Evolutionary conservation across 1,140 invertebrate genomes (phyloP).

Genomic region (Sitodiplosis mosellana): DNA sequence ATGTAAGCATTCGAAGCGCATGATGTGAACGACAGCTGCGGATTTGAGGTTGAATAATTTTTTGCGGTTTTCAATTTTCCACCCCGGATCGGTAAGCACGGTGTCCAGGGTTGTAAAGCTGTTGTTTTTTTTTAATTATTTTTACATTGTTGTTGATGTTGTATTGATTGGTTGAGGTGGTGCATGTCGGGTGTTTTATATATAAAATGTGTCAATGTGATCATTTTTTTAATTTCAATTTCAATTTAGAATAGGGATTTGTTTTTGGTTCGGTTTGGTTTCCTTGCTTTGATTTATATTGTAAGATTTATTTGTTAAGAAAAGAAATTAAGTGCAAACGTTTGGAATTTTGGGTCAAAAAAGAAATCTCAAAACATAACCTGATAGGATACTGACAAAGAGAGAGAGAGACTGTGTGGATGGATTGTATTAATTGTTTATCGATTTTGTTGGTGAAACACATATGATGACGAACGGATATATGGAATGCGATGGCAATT

Average conservation of each 20-base stretch:
- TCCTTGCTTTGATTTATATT: background rate
- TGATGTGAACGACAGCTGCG: constrained; percentile 20
- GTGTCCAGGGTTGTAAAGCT: constrained; percentile 25
- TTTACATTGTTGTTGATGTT: background rate
- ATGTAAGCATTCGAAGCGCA: constrained; percentile 7
- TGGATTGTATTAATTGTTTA: too few relatives aligned
- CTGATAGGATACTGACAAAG: too few relatives aligned
- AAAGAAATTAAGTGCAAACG: too few relatives aligned
- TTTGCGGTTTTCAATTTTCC: constrained; percentile 25
- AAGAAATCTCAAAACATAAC: too few relatives aligned
- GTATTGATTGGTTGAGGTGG: background rate
- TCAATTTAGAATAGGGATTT: background rate
- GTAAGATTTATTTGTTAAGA: background rate
- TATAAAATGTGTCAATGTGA: background rate
- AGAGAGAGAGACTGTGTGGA: too few relatives aligned
- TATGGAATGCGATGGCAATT: too few relatives aligned
- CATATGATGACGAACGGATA: too few relatives aligned
- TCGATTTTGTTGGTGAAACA: too few relatives aligned
- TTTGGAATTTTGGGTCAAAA: too few relatives aligned
- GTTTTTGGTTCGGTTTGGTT: too few relatives aligned
- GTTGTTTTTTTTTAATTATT: constrained; percentile 1
- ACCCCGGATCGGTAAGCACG: constrained; percentile 23
- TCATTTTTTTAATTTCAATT: background rate
- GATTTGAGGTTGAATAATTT: constrained; percentile 25
- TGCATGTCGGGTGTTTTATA: background rate